A percentile compares a stretch with the other conserved stretches of the same genome.
Conservation (phyloP, 2,888 invertebrate species). For the Tenthredo livida region DNA sequence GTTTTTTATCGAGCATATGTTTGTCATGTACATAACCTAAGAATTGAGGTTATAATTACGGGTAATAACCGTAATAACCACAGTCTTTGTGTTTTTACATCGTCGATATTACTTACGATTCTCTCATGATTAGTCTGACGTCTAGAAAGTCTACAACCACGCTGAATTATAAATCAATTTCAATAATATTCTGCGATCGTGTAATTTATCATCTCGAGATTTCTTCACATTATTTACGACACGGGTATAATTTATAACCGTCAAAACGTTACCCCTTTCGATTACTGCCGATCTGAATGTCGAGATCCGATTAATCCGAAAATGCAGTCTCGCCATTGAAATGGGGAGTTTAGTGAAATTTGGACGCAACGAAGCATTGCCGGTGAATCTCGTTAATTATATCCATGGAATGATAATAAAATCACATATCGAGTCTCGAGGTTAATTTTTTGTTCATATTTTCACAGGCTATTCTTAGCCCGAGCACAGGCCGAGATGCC, state of each 20-base stretch:
- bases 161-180: neutral
- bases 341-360: neutral
- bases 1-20: constrained; percentile 58
- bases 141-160: neutral
- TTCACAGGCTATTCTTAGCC: constrained; percentile 42
- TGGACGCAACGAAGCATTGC: neutral
- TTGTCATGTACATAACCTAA: constrained; percentile 57
- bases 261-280: neutral
- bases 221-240: neutral
- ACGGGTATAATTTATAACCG: neutral
- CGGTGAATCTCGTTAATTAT: neutral
- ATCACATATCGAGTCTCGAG: constrained; percentile 23
- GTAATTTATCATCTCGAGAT: neutral
- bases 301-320: neutral
- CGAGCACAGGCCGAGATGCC: constrained; percentile 80
- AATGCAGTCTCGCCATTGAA: neutral
- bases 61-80: neutral
- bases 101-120: neutral
- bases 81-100: neutral
- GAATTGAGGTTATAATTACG: constrained; percentile 59
- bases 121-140: neutral
- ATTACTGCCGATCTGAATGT: neutral
- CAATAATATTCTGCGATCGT: neutral
- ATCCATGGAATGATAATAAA: neutral
- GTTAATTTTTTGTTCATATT: constrained; percentile 49